phyloP scores from a whole-genome alignment of 2,888 invertebrate genomes.

The Kuschelorhynchus macadamiae region DNA sequence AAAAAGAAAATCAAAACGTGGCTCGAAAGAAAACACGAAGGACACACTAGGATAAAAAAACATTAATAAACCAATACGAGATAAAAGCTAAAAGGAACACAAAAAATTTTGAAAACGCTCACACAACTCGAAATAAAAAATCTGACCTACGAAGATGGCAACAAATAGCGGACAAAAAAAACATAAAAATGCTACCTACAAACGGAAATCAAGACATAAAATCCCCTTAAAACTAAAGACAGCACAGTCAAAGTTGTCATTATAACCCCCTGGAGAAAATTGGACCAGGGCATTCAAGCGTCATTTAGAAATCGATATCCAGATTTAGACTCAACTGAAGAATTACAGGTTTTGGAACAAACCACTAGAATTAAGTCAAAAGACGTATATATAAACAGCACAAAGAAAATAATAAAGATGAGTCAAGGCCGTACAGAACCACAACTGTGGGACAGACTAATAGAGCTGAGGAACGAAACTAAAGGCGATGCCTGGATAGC shows the following conservation, averaged over 20 bases:
- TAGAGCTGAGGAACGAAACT: conserved; percentile 3
- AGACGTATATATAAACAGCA: not conserved
- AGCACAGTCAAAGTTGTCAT: not conserved
- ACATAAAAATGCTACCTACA: not conserved
- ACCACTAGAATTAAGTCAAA: conserved; percentile 18
- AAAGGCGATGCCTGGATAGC: too few relatives aligned
- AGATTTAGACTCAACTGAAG: conserved; percentile 4
- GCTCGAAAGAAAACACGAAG: too few relatives aligned
- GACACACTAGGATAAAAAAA: too few relatives aligned
- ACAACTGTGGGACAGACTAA: conserved; percentile 25
- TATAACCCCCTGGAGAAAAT: not conserved
- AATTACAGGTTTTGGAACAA: conserved; percentile 22
- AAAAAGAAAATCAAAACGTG: too few relatives aligned
- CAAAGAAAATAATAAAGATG: conserved; percentile 26
- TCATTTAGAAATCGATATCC: not conserved
- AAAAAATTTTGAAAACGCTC: too few relatives aligned
- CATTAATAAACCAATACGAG: too few relatives aligned
- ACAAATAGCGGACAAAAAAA: not conserved
- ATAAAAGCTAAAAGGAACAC: too few relatives aligned
- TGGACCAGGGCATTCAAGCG: not conserved
- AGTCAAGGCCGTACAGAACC: conserved; percentile 1
- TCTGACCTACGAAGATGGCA: too few relatives aligned
- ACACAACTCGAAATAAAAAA: too few relatives aligned
- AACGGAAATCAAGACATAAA: not conserved
- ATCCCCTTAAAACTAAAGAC: not conserved